Base-by-base conservation (phyloP, 1,140 invertebrate species). In the Gryllus bimaculatus region DNA sequence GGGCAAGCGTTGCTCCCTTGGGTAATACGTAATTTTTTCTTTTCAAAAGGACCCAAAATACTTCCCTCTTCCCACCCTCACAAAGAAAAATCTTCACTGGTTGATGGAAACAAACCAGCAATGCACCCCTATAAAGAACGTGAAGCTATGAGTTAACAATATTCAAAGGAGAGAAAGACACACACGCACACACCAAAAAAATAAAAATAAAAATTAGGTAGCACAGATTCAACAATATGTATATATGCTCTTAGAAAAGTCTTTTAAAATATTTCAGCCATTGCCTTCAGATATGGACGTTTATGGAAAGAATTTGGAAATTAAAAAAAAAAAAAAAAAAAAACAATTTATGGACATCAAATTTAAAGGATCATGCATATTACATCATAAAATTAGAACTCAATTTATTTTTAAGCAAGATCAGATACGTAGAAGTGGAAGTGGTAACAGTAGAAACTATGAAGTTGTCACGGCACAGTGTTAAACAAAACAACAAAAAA, bases 171-270 rank as follows among this genome's bases (percentile, higher is more conserved):
- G 54, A 66, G 10, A 39, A 66, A 66, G 54, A 66, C 54, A 66
- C 54, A 66, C 54, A 66, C 54, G 18, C 54, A 66, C 54, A 66
- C 54, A 66, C 54, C 10, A 10, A 18, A 18, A 18, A 66, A 18
- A 66, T 13, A 3, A 66, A 66, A 66, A 18, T 13, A 66, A 66
- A 66, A 66, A 66, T 13, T 66, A 18, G 54, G 54, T 18, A 66
- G 54, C 54, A 18, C 54, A 66, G 54, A 66, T 66, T 66, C 54
- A 66, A 66, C 54, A 66, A 66, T 66, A 66, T 66, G 18, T 66
- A 66, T 66, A 66, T 66, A 66, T 66, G 54, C 54, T 66, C 54
- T 66, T 66, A 66, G 54, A 66, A 66, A 66, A 66, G 54, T 66
- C 54, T 66, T 66, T 66, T 66, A 66, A 66, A 66, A 66, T 66